Evolutionary conservation across 2,797 vertebrate species (phyloP), one percentile per base, ranked within the genome.

Genomic region (Bradypodion ventrale): DNA sequence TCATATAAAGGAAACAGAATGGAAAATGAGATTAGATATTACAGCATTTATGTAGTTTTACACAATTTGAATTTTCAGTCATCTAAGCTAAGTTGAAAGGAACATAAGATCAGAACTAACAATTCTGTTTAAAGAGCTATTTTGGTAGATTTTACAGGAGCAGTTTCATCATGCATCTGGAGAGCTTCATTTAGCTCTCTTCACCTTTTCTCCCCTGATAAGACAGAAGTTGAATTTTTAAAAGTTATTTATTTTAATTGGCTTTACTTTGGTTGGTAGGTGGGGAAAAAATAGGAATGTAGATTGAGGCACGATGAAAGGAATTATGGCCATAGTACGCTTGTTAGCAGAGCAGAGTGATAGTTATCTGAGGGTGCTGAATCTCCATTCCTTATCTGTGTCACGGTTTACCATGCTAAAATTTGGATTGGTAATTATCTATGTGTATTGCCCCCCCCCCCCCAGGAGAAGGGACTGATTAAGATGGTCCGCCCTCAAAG

Each of bases 11-110:
- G 80, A 89, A 85, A 85, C 0, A 66, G 76, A 85, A 5, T 62
- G 70, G 46, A 84, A 92, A 92, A 78, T 66, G 15, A 56, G 81
- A 89, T 92, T 89, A 80, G 56, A 86, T 68, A 42, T n/a, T 70
- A 83, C 75, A 37, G 65, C 70, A 44, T 89, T 85, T 87, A 21
- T 27, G 52, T 70, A 87, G 52, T 75, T 86, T 94, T 91, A 68
- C 8, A 52, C 63, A 87, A 75, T 85, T 83, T 83, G 92, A 84
- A 86, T 79, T 66, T 78, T 59, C 52, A 83, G 74, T 72, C 88
- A 78, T 60, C 81, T 52, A 87, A 92, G 83, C 6, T 5, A 63
- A 83, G 49, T 13, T 37, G 88, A 59, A 87, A 86, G 52, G 84
- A 68, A 65, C 32, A 82, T 66, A 69, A 59, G 60, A 70, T 79